Conservation (phyloP, 2,113 vertebrate species). For the Anoura caudifer region DNA sequence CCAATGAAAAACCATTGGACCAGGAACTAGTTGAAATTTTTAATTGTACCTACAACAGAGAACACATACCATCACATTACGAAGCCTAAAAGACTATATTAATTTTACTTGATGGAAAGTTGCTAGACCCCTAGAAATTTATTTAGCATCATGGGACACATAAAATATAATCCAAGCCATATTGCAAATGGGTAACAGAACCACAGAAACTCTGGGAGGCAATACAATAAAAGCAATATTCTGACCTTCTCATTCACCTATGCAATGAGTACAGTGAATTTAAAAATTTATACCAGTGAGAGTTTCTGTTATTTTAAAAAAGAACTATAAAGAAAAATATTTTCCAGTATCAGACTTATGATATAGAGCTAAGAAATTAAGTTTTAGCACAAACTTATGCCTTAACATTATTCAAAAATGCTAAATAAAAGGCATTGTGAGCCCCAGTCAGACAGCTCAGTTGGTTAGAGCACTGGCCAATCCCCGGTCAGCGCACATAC, state of each 20-base stretch:
- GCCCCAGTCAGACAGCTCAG: no score
- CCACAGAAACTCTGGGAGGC: background rate
- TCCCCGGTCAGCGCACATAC: no score
- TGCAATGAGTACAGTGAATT: background rate
- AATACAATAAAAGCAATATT: background rate
- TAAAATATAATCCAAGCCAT: background rate
- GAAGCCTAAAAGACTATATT: background rate
- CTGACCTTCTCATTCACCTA: background rate
- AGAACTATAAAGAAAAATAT: background rate
- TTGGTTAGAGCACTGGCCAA: no score
- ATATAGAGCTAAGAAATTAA: background rate
- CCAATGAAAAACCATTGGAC: constrained; percentile 94
- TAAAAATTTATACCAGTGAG: background rate
- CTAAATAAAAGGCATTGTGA: background rate
- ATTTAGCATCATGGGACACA: background rate
- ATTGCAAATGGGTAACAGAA: background rate
- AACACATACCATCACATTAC: constrained; percentile 17
- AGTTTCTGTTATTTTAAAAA: background rate
- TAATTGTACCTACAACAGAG: constrained; percentile 88
- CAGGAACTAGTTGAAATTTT: constrained; percentile 93
- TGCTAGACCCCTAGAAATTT: background rate
- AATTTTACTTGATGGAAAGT: background rate
- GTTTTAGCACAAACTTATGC: background rate
- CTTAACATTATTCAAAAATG: background rate
- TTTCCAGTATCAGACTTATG: background rate